phyloP scores from a whole-genome alignment of 2,888 invertebrate species.

The Ganaspis brasiliensis region DNA sequence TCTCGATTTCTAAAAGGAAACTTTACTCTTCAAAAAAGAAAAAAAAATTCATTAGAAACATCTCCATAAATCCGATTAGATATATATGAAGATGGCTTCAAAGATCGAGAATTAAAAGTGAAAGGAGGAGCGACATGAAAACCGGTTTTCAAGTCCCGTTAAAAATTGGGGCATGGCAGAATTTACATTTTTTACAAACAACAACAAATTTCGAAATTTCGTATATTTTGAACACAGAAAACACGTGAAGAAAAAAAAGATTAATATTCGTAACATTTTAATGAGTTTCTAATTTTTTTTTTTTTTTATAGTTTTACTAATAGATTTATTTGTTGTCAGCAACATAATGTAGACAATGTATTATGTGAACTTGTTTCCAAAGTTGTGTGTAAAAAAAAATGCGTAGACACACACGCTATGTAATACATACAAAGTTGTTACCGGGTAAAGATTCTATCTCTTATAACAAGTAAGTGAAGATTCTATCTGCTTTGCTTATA shows the following conservation, averaged over 20 bases:
- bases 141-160: neutral
- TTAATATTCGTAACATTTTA: too few relatives aligned
- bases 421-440: constrained; percentile 13
- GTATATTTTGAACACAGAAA: too few relatives aligned
- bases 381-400: constrained; percentile 4
- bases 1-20: constrained; percentile 32
- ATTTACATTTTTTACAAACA: neutral
- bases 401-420: constrained; percentile 4
- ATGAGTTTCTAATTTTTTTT: too few relatives aligned
- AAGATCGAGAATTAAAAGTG: neutral
- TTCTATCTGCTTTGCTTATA: constrained; percentile 25
- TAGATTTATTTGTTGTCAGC: too few relatives aligned
- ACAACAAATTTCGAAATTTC: neutral
- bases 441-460: constrained; percentile 24
- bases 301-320: too few relatives aligned
- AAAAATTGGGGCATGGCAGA: neutral
- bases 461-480: constrained; percentile 8
- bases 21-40: neutral
- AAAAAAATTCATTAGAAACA: constrained; percentile 1
- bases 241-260: too few relatives aligned
- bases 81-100: constrained; percentile 2
- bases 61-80: neutral
- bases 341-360: neutral
- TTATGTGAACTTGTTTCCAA: constrained; percentile 20
- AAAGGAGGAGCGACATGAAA: neutral